These are phyloP conservation scores for Tetraodon nigroviridis DNA, from an alignment of 2,113 vertebrate genomes.

Conservation along the genomic window DNA sequence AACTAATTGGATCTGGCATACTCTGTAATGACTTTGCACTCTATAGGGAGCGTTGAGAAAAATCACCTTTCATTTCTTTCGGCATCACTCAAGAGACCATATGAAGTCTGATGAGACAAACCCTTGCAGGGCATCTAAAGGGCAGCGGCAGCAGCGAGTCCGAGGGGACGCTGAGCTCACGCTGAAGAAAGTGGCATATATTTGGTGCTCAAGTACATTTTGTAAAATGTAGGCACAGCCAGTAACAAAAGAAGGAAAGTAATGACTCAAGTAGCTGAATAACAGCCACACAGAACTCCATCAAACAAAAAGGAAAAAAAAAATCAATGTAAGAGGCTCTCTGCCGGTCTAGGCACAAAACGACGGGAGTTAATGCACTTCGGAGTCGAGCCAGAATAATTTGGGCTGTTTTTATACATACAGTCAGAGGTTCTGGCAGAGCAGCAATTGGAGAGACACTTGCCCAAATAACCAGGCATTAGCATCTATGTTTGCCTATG, in stretches of 20 bases:
- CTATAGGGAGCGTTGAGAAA: constrained; percentile 58
- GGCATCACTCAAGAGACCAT: constrained; percentile 68
- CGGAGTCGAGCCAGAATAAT: no score
- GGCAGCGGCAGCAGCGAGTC: constrained; percentile 26
- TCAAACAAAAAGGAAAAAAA: neutral
- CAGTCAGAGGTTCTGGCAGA: no score
- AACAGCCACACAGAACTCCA: constrained; percentile 21
- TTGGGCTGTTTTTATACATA: no score
- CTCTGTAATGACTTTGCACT: constrained; percentile 69
- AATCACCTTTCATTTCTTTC: constrained; percentile 67
- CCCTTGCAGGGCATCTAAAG: constrained; percentile 23
- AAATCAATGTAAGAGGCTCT: constrained; percentile 4
- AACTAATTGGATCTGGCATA: constrained; percentile 71
- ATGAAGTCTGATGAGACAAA: constrained; percentile 46
- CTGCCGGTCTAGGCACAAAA: constrained; percentile 25
- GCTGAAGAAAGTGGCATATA: constrained; percentile 10
- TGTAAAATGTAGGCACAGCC: neutral
- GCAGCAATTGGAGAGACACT: no score
- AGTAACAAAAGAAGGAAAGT: constrained; percentile 16
- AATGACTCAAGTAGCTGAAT: constrained; percentile 25
- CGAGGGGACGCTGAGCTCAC: constrained; percentile 39
- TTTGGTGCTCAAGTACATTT: constrained; percentile 2
- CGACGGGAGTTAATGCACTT: neutral
- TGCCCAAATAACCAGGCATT: no score
- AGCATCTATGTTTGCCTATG: no score